A percentile compares a stretch with the other conserved stretches of the same genome.
These are phyloP conservation scores for Temnopleurus reevesii DNA, from an alignment of 53 echinoderm and acorn worm genomes.

Conservation along the genomic window DNA sequence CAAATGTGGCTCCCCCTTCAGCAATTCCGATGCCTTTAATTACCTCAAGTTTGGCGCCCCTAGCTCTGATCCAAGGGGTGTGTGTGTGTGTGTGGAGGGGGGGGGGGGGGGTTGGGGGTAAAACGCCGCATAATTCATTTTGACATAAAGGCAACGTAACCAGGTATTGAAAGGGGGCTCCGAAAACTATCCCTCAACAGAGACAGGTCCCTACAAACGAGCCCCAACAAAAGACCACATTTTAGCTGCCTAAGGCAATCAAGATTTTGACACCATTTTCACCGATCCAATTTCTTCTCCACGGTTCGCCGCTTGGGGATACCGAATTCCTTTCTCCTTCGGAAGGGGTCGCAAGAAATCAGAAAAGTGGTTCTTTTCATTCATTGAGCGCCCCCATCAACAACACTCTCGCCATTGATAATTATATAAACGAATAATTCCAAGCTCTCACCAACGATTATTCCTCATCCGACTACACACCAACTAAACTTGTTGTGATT, in stretches of 20 bases:
- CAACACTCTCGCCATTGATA: too few relatives aligned
- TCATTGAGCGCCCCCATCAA: slow-evolving; percentile 5
- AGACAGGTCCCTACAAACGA: slow-evolving; percentile 29
- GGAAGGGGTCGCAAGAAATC: not conserved
- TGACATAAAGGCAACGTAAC: not conserved
- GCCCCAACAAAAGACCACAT: not conserved
- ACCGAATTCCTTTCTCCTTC: not conserved
- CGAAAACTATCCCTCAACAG: slow-evolving; percentile 7
- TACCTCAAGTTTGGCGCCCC: too few relatives aligned
- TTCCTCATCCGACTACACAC: not conserved
- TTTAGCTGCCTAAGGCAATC: not conserved
- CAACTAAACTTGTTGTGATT: not conserved
- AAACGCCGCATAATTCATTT: too few relatives aligned
- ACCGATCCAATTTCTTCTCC: slow-evolving; percentile 15
- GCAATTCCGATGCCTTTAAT: too few relatives aligned
- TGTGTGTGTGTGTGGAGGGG: too few relatives aligned
- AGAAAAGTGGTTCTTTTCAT: slow-evolving; percentile 17
- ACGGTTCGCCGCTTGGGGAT: not conserved
- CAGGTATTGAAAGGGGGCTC: too few relatives aligned
- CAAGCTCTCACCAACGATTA: slow-evolving; percentile 14
- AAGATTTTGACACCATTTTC: slow-evolving; percentile 23
- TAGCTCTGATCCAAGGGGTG: too few relatives aligned
- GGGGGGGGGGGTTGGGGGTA: too few relatives aligned
- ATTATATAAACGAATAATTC: too few relatives aligned
- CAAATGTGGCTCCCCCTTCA: too few relatives aligned